phyloP scores from a whole-genome alignment of 2,113 vertebrate genomes.

The Phainopepla nitens region DNA sequence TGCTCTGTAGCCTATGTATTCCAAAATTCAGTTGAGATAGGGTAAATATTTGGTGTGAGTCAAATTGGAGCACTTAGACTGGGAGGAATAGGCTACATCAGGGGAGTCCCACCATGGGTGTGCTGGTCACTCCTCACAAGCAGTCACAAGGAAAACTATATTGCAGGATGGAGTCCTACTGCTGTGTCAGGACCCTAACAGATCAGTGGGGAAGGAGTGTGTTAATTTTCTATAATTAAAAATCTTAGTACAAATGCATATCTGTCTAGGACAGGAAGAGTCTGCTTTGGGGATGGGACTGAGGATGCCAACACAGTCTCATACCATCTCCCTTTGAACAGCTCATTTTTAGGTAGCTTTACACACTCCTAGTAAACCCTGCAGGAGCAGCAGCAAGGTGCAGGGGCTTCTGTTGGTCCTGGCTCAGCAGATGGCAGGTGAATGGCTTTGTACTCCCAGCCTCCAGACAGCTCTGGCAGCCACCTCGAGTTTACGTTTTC shows the following conservation, averaged over 20 bases:
- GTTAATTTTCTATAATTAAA: conserved; percentile 58
- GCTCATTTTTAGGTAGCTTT: background rate
- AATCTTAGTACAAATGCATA: background rate
- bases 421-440: background rate
- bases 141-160: accelerated
- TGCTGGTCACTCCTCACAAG: background rate
- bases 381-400: background rate
- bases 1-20: background rate
- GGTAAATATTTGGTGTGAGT: background rate
- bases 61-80: background rate
- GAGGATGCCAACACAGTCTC: background rate
- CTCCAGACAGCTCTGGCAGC: background rate
- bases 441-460: background rate
- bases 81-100: accelerated
- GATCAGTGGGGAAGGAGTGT: conserved; percentile 7
- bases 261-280: background rate
- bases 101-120: accelerated
- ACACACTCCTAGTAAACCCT: background rate
- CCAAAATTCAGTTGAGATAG: accelerated
- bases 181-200: background rate
- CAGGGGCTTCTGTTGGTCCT: background rate
- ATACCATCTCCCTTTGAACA: background rate
- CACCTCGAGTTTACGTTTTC: background rate
- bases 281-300: background rate
- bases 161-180: background rate